These are phyloP conservation scores for Chrysemys picta DNA, from an alignment of 2,113 vertebrate genomes.

Conservation along the genomic window DNA sequence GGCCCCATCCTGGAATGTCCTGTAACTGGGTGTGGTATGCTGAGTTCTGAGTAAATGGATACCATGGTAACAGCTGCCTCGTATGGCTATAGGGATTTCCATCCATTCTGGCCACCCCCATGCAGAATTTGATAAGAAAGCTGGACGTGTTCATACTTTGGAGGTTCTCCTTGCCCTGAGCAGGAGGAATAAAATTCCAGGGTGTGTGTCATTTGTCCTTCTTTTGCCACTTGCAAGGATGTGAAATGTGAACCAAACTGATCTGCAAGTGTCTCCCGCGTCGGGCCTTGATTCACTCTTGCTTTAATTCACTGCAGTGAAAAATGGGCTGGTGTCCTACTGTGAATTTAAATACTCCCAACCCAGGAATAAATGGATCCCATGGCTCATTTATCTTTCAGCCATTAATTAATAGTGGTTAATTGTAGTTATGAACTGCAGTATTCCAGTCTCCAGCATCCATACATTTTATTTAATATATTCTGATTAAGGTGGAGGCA, in stretches of 20 bases:
- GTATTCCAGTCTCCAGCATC: conserved; percentile 77
- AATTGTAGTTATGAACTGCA: conserved; percentile 86
- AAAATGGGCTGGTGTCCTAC: conserved; percentile 81
- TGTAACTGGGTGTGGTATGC: not conserved
- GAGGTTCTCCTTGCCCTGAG: not conserved
- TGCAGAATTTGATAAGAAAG: not conserved
- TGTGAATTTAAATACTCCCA: conserved; percentile 86
- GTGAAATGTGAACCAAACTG: conserved; percentile 1
- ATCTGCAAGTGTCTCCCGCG: conserved; percentile 43
- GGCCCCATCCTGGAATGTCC: not conserved
- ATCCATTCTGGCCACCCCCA: not conserved
- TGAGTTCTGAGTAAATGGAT: not conserved
- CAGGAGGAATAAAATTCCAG: not conserved
- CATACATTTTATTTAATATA: conserved; percentile 84
- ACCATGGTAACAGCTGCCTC: not conserved
- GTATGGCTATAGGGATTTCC: not conserved
- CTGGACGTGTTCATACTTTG: not conserved
- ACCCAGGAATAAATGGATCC: conserved; percentile 79
- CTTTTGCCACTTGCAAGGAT: conserved; percentile 1
- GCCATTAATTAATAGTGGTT: conserved; percentile 87
- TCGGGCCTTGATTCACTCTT: conserved; percentile 67
- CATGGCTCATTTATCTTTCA: conserved; percentile 83
- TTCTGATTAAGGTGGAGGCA: conserved; percentile 70
- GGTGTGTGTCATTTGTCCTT: not conserved
- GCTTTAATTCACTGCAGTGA: conserved; percentile 80